phyloP scores from a whole-genome alignment of 2,888 invertebrate species.

The Sphaerolaimus hirsutus region DNA sequence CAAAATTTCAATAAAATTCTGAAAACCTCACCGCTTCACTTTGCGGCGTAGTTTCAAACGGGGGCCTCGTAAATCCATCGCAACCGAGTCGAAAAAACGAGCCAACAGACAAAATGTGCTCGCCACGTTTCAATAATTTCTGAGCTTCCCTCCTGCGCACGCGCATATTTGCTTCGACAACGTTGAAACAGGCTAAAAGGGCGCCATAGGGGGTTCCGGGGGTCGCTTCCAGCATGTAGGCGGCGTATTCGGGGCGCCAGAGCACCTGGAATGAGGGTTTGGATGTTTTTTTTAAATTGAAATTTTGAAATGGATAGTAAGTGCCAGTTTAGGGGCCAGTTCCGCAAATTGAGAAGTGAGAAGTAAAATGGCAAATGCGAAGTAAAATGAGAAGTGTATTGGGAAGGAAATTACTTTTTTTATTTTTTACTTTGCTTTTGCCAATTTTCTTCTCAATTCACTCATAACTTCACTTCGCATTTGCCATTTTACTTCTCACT shows the following conservation, averaged over 20 bases:
- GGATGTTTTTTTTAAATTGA: too few species aligned
- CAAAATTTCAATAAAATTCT: too few species aligned
- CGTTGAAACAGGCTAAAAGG: constrained; percentile 74
- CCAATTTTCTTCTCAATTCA: too few species aligned
- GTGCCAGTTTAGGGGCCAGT: background rate
- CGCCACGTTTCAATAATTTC: constrained; percentile 36
- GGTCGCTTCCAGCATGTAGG: constrained; percentile 93
- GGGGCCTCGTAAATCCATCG: constrained; percentile 60
- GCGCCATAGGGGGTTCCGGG: constrained; percentile 42
- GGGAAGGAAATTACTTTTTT: too few species aligned
- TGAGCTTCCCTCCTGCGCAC: constrained; percentile 46
- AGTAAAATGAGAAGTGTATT: too few species aligned
- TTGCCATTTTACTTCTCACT: too few species aligned
- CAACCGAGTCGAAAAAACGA: constrained; percentile 79
- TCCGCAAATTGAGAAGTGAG: too few species aligned
- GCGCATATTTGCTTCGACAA: constrained; percentile 85
- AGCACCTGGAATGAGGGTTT: too few species aligned
- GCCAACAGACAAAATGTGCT: constrained; percentile 3
- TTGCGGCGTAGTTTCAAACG: constrained; percentile 38
- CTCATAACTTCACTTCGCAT: too few species aligned
- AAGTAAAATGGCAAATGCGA: too few species aligned
- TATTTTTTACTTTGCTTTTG: too few species aligned
- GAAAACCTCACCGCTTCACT: constrained; percentile 46
- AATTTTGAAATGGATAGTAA: background rate
- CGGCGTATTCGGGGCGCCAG: constrained; percentile 88